A percentile compares a stretch with the other conserved stretches of the same genome.
These are phyloP conservation scores for Timema podura DNA, from an alignment of 2,888 invertebrate species.

Conservation along the genomic window DNA sequence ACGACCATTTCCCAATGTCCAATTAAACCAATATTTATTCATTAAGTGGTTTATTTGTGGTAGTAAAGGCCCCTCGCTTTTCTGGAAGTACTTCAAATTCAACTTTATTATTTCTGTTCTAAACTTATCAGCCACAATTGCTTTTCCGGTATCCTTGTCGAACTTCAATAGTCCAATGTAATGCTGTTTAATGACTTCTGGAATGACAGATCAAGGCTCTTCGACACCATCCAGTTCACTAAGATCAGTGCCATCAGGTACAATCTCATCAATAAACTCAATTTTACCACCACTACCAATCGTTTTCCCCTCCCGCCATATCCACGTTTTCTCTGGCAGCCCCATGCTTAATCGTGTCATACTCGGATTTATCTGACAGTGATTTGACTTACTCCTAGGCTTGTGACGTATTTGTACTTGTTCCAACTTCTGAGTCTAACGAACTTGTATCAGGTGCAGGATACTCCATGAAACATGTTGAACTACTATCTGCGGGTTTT, in stretches of 20 bases:
- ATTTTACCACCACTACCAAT: neutral
- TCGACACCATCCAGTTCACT: neutral
- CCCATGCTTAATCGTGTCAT: neutral
- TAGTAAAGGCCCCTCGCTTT: neutral
- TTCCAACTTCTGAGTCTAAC: neutral
- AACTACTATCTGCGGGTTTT: neutral
- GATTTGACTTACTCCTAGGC: neutral
- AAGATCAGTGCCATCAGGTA: neutral
- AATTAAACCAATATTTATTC: neutral
- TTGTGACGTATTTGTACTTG: neutral
- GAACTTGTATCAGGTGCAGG: neutral
- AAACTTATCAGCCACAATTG: neutral
- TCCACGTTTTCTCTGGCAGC: neutral
- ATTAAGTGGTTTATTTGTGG: slow-evolving; percentile 10
- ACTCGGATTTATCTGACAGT: neutral
- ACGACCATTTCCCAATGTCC: neutral
- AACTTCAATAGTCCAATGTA: neutral
- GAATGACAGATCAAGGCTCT: neutral
- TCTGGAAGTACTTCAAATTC: neutral
- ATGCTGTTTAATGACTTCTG: neutral
- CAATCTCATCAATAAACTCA: neutral
- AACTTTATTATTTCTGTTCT: neutral
- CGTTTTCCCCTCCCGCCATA: neutral
- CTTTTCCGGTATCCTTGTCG: slow-evolving; percentile 1
- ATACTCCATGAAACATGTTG: neutral